Percentiles rank a stretch among this genome's conserved stretches.
Evolutionary conservation across 53 echinoderm and acorn worm genomes (phyloP).

Genomic region (Temnopleurus reevesii): DNA sequence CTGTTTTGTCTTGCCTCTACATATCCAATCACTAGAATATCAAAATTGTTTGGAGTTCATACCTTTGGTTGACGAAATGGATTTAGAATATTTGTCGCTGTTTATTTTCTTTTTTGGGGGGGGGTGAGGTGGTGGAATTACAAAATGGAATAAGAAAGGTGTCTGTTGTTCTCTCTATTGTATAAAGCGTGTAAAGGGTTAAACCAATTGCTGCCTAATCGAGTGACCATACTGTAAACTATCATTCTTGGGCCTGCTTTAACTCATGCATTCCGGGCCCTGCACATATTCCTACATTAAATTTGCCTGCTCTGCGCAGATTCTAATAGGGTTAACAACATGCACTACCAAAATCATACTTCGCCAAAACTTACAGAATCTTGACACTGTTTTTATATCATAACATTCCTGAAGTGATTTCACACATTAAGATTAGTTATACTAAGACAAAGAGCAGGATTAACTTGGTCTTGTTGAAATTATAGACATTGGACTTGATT

Average conservation of each 20-base stretch:
- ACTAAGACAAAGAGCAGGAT: neutral
- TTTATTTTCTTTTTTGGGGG: too few relatives aligned
- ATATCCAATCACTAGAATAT: too few relatives aligned
- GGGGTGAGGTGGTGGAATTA: too few relatives aligned
- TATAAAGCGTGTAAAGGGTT: too few relatives aligned
- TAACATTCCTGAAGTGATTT: neutral
- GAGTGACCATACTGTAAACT: neutral
- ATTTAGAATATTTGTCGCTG: too few relatives aligned
- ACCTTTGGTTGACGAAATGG: too few relatives aligned
- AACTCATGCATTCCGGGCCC: slow-evolving; percentile 9
- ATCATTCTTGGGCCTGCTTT: neutral
- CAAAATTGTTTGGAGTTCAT: too few relatives aligned
- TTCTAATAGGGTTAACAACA: neutral
- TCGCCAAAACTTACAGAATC: neutral
- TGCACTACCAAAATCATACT: neutral
- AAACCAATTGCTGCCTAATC: too few relatives aligned
- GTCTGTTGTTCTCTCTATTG: too few relatives aligned
- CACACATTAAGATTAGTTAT: neutral
- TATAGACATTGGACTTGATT: neutral
- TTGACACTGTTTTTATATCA: neutral
- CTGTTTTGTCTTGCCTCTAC: too few relatives aligned
- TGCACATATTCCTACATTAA: neutral
- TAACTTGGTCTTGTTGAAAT: neutral
- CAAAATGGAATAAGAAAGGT: too few relatives aligned
- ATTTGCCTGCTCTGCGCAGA: neutral